Evolutionary conservation across 2,888 invertebrate genomes (phyloP).

Genomic region (Diaphora mendica): DNA sequence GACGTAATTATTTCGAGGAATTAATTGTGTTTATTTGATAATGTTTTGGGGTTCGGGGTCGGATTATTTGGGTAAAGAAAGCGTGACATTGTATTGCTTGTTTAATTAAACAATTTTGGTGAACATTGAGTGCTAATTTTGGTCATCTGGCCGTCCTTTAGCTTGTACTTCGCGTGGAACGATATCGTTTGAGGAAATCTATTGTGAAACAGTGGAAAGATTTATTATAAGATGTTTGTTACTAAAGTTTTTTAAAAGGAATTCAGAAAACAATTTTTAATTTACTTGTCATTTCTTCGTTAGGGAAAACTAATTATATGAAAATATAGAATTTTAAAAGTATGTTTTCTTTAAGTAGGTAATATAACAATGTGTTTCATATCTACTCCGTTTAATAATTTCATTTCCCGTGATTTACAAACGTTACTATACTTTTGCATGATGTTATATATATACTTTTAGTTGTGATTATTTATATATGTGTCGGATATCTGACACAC

Average conservation of each 20-base stretch:
- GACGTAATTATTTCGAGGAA: slow-evolving; percentile 40
- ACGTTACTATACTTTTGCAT: no score
- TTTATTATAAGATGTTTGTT: background rate
- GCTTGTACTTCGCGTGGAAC: background rate
- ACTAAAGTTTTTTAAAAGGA: background rate
- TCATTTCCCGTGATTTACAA: no score
- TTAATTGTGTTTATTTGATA: slow-evolving; percentile 52
- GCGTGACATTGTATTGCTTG: slow-evolving; percentile 41
- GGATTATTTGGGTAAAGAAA: slow-evolving; percentile 42
- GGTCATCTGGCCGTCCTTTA: slow-evolving; percentile 16
- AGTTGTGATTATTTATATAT: no score
- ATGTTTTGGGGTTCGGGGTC: slow-evolving; percentile 30
- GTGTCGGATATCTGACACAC: no score
- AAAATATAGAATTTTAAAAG: background rate
- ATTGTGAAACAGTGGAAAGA: background rate
- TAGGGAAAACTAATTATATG: background rate
- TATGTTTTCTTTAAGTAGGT: no score
- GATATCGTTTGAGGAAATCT: background rate
- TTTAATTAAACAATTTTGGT: slow-evolving; percentile 42
- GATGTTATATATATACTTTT: background rate
- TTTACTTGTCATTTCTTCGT: background rate
- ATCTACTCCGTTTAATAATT: background rate
- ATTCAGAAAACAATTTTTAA: background rate
- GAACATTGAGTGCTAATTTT: slow-evolving; percentile 49
- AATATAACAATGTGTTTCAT: no score